phyloP scores from a whole-genome alignment of 2,888 invertebrate genomes.

The Tipula helvola region DNA sequence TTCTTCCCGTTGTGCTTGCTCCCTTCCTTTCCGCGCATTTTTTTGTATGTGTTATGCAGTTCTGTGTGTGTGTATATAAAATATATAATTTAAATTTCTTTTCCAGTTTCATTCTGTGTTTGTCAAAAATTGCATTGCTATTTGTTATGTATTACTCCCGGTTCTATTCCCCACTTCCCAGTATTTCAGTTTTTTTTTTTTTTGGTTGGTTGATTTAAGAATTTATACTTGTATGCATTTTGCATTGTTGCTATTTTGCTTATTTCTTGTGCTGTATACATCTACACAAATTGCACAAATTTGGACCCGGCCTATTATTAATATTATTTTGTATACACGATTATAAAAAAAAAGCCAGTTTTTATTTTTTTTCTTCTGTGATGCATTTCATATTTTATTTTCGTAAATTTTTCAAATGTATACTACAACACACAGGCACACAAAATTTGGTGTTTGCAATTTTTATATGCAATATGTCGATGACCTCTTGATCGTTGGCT shows the following conservation, averaged over 20 bases:
- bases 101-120: neutral
- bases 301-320: conserved; percentile 11
- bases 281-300: neutral
- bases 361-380: neutral
- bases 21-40: neutral
- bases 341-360: conserved; percentile 4
- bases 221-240: neutral
- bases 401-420: neutral
- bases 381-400: conserved; percentile 1
- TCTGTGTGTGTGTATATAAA: neutral
- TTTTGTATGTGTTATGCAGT: neutral
- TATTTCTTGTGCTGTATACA: neutral
- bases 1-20: neutral
- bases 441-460: neutral
- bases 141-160: neutral
- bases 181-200: neutral
- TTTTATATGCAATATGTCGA: conserved; percentile 8
- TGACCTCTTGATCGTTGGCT: conserved; percentile 11
- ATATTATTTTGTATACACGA: neutral
- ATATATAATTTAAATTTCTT: neutral
- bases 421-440: neutral
- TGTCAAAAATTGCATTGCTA: neutral
- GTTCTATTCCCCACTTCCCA: neutral
- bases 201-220: neutral
- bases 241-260: neutral